Evolutionary conservation across 2,113 vertebrate species (phyloP).

Genomic region (Caretta caretta): DNA sequence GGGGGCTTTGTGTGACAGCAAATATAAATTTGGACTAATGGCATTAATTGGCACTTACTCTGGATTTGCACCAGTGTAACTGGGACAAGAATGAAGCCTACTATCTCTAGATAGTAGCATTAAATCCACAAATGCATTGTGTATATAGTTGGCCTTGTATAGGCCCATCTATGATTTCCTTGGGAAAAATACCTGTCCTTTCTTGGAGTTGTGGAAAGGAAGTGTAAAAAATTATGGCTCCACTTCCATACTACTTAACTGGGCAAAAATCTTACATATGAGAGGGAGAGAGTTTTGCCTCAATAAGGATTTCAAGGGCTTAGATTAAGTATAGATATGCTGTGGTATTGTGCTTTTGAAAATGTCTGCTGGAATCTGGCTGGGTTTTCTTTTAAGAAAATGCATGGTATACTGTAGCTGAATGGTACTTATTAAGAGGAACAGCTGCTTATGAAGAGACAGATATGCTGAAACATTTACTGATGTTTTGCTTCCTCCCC

Average conservation of each 20-base stretch:
- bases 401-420: background rate
- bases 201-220: background rate
- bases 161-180: background rate
- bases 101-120: background rate
- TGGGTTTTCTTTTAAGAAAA: conserved; percentile 35
- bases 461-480: conserved; percentile 71
- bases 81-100: background rate
- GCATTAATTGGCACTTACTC: background rate
- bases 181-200: background rate
- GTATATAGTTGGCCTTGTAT: background rate
- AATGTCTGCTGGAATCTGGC: background rate
- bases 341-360: rapidly evolving
- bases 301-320: background rate
- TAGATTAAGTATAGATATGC: background rate
- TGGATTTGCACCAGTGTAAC: background rate
- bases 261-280: background rate
- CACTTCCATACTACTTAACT: background rate
- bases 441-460: conserved; percentile 76
- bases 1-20: background rate
- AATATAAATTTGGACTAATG: background rate
- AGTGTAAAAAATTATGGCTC: background rate
- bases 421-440: conserved; percentile 58
- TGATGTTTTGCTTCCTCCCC: conserved; percentile 74
- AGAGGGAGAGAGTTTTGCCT: background rate
- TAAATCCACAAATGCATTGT: background rate